phyloP scores from a whole-genome alignment of 2,797 vertebrate species.

The Acanthis flammea region DNA sequence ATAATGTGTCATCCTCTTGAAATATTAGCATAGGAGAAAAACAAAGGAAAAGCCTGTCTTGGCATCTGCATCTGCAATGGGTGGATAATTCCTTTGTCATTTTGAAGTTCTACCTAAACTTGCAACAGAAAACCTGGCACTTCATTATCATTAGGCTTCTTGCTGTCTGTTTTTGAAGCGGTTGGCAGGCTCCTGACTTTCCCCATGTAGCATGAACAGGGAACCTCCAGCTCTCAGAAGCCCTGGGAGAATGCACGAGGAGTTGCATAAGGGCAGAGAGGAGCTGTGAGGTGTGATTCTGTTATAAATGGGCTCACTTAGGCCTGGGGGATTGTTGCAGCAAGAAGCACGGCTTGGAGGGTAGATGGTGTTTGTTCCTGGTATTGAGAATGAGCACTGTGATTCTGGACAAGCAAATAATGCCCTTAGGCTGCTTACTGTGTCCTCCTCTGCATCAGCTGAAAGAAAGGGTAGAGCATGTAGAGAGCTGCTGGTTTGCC shows the following conservation, averaged over 20 bases:
- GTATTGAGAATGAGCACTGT: rapidly evolving
- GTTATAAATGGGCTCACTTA: neutral
- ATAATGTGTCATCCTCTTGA: neutral
- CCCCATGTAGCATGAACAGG: neutral
- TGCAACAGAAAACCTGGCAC: neutral
- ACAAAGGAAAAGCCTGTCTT: neutral
- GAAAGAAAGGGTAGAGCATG: neutral
- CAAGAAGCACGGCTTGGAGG: neutral
- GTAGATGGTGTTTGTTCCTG: neutral
- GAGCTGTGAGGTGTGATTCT: neutral
- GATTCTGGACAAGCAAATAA: neutral
- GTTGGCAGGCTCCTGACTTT: neutral
- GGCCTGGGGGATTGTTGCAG: neutral
- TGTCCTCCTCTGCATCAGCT: neutral
- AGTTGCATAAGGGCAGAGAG: neutral
- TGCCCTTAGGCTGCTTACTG: neutral
- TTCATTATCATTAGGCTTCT: neutral
- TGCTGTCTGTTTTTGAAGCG: neutral
- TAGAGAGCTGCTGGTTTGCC: neutral
- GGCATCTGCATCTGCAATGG: neutral
- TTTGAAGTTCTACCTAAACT: neutral
- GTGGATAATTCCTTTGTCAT: neutral
- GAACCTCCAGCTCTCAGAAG: neutral
- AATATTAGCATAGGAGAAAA: neutral
- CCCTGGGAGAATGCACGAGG: neutral